Conservation (phyloP, 2,888 invertebrate species). For the Kuschelorhynchus macadamiae region DNA sequence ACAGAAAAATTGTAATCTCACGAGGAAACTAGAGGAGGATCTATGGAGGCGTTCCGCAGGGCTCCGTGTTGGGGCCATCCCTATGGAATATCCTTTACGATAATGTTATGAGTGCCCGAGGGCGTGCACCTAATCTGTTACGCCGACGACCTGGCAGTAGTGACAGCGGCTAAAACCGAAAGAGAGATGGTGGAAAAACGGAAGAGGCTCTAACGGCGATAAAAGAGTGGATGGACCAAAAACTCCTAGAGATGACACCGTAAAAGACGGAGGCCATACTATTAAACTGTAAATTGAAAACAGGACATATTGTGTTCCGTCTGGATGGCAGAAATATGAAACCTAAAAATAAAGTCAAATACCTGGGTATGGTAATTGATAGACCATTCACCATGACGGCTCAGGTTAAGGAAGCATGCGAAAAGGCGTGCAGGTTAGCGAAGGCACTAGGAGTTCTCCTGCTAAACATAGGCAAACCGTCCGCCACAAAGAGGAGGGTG, state of each 20-base stretch:
- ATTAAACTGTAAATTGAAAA: too few species aligned
- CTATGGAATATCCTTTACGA: slow-evolving; percentile 43
- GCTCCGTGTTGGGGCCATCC: slow-evolving; percentile 40
- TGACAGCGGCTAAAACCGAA: too few species aligned
- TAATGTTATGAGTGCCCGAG: background rate
- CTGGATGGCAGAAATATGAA: background rate
- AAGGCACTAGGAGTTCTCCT: background rate
- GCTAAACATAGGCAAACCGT: too few species aligned
- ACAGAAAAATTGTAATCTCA: background rate
- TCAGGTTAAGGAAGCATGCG: background rate
- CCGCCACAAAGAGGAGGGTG: too few species aligned
- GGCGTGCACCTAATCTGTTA: too few species aligned
- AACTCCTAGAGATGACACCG: too few species aligned
- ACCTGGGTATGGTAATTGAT: slow-evolving; percentile 37
- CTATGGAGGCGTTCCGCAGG: slow-evolving; percentile 37
- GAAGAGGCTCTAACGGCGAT: too few species aligned
- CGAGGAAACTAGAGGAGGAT: background rate
- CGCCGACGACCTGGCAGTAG: too few species aligned
- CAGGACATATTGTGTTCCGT: background rate
- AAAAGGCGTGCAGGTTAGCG: background rate
- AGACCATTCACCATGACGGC: background rate
- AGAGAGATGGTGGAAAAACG: too few species aligned
- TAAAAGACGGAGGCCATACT: too few species aligned
- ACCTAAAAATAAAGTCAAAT: slow-evolving; percentile 20
- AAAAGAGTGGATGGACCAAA: too few species aligned